phyloP scores from a whole-genome alignment of 2,797 vertebrate genomes.

The Moxostoma hubbsi region DNA sequence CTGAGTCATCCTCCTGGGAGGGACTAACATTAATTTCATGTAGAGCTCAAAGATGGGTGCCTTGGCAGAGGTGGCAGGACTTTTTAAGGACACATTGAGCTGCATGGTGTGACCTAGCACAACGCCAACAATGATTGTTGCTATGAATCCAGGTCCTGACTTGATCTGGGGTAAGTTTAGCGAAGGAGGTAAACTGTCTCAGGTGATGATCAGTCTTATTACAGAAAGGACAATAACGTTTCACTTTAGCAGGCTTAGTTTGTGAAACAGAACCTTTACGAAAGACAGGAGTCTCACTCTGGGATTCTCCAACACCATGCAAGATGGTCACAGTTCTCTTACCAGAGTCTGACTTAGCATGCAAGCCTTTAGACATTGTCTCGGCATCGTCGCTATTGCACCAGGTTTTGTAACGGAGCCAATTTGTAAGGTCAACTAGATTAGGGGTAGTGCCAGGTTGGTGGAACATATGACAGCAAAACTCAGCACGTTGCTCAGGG shows the following conservation, averaged over 20 bases:
- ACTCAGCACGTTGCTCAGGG: background rate
- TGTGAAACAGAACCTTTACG: background rate
- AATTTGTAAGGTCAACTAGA: background rate
- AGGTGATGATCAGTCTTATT: too few species aligned
- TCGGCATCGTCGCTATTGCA: background rate
- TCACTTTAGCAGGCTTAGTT: too few species aligned
- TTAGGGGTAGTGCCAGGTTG: background rate
- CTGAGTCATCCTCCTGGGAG: background rate
- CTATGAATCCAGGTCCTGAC: background rate
- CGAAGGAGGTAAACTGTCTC: too few species aligned
- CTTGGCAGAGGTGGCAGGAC: slow-evolving; percentile 26
- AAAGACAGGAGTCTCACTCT: background rate
- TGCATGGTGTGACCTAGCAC: background rate
- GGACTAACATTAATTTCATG: slow-evolving; percentile 1
- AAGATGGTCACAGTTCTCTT: background rate
- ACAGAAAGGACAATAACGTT: too few species aligned
- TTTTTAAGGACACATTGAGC: slow-evolving; percentile 10
- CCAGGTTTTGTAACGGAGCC: background rate
- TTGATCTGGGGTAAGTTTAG: slow-evolving; percentile 1
- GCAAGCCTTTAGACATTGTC: too few species aligned
- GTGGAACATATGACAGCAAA: too few species aligned
- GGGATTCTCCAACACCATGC: background rate
- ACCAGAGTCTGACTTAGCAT: background rate
- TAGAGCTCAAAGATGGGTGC: background rate
- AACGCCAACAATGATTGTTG: slow-evolving; percentile 4